phyloP scores from a whole-genome alignment of 2,888 invertebrate genomes.

The Athetis lepigone region DNA sequence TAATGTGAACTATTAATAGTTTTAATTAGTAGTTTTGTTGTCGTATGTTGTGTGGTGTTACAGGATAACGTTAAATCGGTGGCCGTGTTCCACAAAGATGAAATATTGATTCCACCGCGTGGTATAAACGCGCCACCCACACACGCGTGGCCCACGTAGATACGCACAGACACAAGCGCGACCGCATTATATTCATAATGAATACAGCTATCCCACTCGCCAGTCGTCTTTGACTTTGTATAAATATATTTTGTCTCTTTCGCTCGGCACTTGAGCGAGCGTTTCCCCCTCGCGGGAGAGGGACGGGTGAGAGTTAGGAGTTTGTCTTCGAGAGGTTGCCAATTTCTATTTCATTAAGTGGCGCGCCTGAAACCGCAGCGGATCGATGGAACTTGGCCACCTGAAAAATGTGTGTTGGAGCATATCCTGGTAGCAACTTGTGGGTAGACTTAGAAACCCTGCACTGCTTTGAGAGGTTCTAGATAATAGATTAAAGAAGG shows the following conservation, averaged over 20 bases:
- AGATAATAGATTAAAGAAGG: too few relatives aligned
- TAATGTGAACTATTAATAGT: slow-evolving; percentile 27
- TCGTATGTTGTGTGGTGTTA: slow-evolving; percentile 31
- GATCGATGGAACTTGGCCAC: slow-evolving; percentile 83
- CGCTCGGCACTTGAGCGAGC: slow-evolving; percentile 81
- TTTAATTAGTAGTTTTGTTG: slow-evolving; percentile 20
- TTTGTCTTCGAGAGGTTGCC: slow-evolving; percentile 89
- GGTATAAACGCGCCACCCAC: slow-evolving; percentile 85
- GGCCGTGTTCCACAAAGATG: slow-evolving; percentile 82
- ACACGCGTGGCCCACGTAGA: slow-evolving; percentile 75
- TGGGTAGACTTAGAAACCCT: background rate
- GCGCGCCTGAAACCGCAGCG: slow-evolving; percentile 86
- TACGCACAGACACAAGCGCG: slow-evolving; percentile 87
- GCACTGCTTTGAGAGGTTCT: background rate
- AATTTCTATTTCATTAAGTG: slow-evolving; percentile 90
- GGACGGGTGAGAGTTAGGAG: slow-evolving; percentile 86
- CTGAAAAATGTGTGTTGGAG: slow-evolving; percentile 70
- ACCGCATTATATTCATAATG: slow-evolving; percentile 91
- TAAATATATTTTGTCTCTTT: slow-evolving; percentile 89
- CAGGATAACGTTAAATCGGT: slow-evolving; percentile 68
- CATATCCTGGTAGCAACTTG: slow-evolving; percentile 39
- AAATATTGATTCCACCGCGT: slow-evolving; percentile 87
- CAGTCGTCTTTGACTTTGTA: slow-evolving; percentile 90
- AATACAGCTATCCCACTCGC: slow-evolving; percentile 90
- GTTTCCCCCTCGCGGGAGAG: slow-evolving; percentile 80